Evolutionary conservation across 1,140 invertebrate species (phyloP).

Genomic region (Octopus bimaculoides): DNA sequence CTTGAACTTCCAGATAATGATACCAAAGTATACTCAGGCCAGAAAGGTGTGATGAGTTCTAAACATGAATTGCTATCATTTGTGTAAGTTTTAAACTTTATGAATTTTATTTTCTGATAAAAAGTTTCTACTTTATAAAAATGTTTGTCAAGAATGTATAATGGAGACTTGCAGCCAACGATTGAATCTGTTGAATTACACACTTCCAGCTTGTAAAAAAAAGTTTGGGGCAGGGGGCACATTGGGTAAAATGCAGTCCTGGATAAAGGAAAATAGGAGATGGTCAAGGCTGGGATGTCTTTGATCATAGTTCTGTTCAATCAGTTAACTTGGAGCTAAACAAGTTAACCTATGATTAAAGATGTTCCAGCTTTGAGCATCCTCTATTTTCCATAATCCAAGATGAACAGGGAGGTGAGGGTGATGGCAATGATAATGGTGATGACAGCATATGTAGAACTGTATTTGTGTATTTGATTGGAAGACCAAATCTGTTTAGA

Average conservation of each 20-base stretch:
- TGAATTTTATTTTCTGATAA: neutral
- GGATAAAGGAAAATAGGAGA: too few species aligned
- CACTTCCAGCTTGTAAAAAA: neutral
- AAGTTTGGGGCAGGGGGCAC: neutral
- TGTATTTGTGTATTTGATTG: too few species aligned
- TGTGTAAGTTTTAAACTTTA: slow-evolving; percentile 66
- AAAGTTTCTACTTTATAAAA: neutral
- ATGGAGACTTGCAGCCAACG: neutral
- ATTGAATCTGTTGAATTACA: neutral
- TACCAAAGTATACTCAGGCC: slow-evolving; percentile 30
- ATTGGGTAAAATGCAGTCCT: neutral
- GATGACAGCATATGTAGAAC: too few species aligned
- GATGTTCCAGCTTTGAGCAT: too few species aligned
- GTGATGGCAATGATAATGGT: too few species aligned
- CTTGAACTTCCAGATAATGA: slow-evolving; percentile 71
- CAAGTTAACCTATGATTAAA: too few species aligned
- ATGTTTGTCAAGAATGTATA: neutral
- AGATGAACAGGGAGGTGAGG: too few species aligned
- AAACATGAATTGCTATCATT: slow-evolving; percentile 87
- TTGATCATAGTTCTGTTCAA: too few species aligned
- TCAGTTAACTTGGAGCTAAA: too few species aligned
- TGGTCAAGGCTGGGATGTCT: too few species aligned
- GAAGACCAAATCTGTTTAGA: too few species aligned
- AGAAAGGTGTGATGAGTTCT: slow-evolving; percentile 64
- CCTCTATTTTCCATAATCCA: too few species aligned